Evolutionary conservation across 1,140 invertebrate genomes (phyloP), one percentile per base, ranked within the genome.

Genomic region (Sarcophaga peregrina): DNA sequence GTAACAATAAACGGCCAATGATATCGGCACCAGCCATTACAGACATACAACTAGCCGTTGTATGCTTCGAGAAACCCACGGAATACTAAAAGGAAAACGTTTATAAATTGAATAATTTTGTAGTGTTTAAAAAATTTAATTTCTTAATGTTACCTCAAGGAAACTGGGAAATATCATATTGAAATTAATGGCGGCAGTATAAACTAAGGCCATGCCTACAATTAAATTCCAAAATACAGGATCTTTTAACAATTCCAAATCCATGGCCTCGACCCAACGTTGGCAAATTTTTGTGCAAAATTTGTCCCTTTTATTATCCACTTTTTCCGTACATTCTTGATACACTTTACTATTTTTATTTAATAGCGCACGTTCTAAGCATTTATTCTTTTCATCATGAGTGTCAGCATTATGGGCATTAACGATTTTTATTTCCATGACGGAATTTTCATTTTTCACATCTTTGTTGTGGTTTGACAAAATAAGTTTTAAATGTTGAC

Each of bases 81-180:
- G 91, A 90, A 85, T 93, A 91, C 90, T 92, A 88, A n/a, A 88
- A 88, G 84, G 48, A 78, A 13, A 80, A 52, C 7, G 74, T 50
- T 62, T 73, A 74, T 1, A 73, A 73, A 73, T 8, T 75, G 48
- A 47, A 37, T 73, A 46, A 74, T 13, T 74, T 68, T 20, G n/a
- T 20, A 20, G n/a, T 68, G 10, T 17, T 20, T 25, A 52, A 52
- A 52, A 52, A 80, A 83, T 15, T 5, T 11, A 62, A 58, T 54
- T 46, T n/a, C 1, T 4, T n/a, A 25, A 48, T 52, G 25, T 88
- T 91, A 92, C 93, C 90, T 92, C 89, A 48, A 94, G 86, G 84
- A 94, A 95, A 82, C 94, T 93, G 13, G 94, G 94, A 82, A 92
- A 94, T 75, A 95, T 90, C 90, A 95, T 92, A 83, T 93, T 94